phyloP scores from a whole-genome alignment of 2,797 vertebrate species.

The Xenopus petersii region DNA sequence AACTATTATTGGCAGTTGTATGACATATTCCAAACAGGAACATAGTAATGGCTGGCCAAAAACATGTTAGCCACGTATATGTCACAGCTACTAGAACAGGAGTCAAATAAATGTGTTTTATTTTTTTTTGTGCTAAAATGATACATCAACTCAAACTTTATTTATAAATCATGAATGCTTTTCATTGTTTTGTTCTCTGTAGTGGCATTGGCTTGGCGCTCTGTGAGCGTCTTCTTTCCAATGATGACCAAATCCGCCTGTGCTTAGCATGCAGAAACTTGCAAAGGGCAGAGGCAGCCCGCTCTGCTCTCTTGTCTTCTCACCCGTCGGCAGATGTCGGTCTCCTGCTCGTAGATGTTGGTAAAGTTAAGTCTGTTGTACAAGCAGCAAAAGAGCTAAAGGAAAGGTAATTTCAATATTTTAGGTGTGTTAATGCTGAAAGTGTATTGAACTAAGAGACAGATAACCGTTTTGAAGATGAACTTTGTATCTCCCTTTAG shows the following conservation, averaged over 20 bases:
- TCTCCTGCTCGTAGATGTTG: constrained; percentile 78
- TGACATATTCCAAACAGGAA: too few species aligned
- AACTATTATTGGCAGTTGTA: too few species aligned
- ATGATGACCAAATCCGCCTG: constrained; percentile 72
- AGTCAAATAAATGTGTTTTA: too few species aligned
- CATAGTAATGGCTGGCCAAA: too few species aligned
- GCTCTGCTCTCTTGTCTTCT: constrained; percentile 64
- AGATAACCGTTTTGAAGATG: too few species aligned
- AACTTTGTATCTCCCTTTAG: too few species aligned
- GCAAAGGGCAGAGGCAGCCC: constrained; percentile 69
- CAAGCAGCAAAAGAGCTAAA: constrained; percentile 73
- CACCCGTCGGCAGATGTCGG: constrained; percentile 73
- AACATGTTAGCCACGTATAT: too few species aligned
- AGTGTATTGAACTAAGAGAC: too few species aligned
- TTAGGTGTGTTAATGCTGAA: too few species aligned
- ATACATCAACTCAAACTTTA: too few species aligned
- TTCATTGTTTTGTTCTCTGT: constrained; percentile 37
- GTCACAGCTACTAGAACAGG: too few species aligned
- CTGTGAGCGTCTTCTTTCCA: constrained; percentile 76
- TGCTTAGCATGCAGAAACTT: constrained; percentile 84
- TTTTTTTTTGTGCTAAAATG: too few species aligned
- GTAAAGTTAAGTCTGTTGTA: constrained; percentile 75
- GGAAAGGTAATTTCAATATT: constrained; percentile 65
- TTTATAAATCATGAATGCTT: not conserved
- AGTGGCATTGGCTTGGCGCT: constrained; percentile 86